Conservation (phyloP, 1,140 invertebrate genomes). For the Temnothorax nylanderi region DNA sequence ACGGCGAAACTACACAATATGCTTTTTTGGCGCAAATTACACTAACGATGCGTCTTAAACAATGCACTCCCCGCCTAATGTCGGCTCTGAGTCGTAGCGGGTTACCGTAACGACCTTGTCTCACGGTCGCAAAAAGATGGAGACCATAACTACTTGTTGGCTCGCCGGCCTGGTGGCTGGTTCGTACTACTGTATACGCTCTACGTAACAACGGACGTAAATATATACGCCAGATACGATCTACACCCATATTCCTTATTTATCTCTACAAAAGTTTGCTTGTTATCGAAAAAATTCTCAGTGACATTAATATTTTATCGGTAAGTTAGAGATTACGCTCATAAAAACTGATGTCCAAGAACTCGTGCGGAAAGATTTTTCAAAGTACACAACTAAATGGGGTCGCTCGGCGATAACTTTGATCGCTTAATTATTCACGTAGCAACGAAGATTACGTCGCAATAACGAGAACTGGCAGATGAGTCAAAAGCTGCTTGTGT, state of each 20-base stretch:
- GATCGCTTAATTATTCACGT: slow-evolving; percentile 27
- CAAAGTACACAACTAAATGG: background rate
- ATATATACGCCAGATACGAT: slow-evolving; percentile 30
- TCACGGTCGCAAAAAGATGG: slow-evolving; percentile 32
- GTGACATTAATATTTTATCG: slow-evolving; percentile 33
- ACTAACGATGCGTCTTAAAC: slow-evolving; percentile 52
- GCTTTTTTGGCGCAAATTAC: slow-evolving; percentile 40
- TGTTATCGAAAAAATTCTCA: slow-evolving; percentile 11
- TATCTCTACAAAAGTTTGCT: slow-evolving; percentile 16
- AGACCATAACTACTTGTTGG: slow-evolving; percentile 40
- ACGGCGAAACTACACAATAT: slow-evolving; percentile 1
- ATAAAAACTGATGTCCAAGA: background rate
- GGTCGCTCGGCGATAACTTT: slow-evolving; percentile 36
- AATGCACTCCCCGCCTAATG: slow-evolving; percentile 29
- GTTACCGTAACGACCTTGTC: slow-evolving; percentile 62
- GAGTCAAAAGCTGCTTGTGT: background rate
- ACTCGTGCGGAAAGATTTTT: slow-evolving; percentile 15
- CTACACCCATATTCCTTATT: background rate
- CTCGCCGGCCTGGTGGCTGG: slow-evolving; percentile 13
- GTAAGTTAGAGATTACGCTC: background rate
- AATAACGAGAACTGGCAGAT: slow-evolving; percentile 30
- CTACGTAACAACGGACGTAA: background rate
- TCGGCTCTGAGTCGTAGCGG: background rate
- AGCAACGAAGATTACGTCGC: slow-evolving; percentile 6
- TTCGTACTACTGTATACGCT: slow-evolving; percentile 1